Evolutionary conservation across 2,797 vertebrate species (phyloP).

Genomic region (Dryobates pubescens): DNA sequence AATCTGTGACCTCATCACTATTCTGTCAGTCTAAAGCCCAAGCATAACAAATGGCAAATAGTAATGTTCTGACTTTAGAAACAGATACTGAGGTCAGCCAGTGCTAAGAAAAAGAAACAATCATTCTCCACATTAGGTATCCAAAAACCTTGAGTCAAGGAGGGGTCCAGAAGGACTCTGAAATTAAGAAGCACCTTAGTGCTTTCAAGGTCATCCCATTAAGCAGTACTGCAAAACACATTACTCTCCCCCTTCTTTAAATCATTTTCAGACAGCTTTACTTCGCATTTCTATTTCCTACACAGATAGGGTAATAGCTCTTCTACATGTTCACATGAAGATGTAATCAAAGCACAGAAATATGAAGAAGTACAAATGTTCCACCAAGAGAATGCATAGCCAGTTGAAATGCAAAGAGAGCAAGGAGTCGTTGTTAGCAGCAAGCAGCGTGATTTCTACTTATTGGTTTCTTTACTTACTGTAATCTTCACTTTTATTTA

Average conservation of each 20-base stretch:
- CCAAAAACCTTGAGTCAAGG: neutral
- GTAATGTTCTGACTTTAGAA: neutral
- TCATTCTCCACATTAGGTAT: neutral
- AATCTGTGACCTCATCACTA: neutral
- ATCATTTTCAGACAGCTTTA: neutral
- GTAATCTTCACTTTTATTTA: constrained; percentile 29
- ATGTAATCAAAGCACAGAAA: neutral
- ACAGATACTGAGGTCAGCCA: neutral
- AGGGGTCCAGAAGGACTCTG: neutral
- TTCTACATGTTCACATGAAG: neutral
- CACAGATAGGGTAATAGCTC: neutral
- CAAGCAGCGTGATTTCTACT: neutral
- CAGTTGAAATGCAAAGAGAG: neutral
- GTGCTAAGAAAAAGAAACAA: neutral
- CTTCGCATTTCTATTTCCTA: neutral
- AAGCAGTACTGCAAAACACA: neutral
- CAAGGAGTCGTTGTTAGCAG: neutral
- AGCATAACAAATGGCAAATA: neutral
- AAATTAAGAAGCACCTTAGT: neutral
- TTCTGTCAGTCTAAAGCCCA: neutral
- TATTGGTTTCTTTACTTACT: neutral
- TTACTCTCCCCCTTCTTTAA: neutral
- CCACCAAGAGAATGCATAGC: neutral
- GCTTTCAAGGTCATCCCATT: neutral
- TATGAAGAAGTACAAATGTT: neutral